Conservation (phyloP, 2,113 vertebrate species). For the Sapajus apella region DNA sequence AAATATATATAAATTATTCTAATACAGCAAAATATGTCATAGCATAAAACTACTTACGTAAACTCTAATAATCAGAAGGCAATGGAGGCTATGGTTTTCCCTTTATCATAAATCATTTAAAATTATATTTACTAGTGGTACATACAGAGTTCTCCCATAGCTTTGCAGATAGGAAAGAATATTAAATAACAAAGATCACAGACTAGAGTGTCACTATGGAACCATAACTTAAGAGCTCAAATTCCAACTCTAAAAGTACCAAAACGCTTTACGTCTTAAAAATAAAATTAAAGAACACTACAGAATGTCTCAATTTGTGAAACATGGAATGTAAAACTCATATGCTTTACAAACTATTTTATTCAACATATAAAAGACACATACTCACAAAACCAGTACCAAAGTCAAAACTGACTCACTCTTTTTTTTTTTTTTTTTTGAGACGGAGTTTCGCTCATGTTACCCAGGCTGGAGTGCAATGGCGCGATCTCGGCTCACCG, state of each 20-base stretch:
- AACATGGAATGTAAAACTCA: slow-evolving; percentile 22
- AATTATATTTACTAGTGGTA: slow-evolving; percentile 21
- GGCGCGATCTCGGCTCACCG: too few relatives aligned
- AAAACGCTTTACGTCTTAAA: slow-evolving; percentile 33
- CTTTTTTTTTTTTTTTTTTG: too few relatives aligned
- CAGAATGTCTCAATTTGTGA: slow-evolving; percentile 13
- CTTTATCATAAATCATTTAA: slow-evolving; percentile 6
- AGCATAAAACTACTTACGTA: slow-evolving; percentile 20
- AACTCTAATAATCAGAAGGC: slow-evolving; percentile 39
- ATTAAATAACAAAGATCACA: slow-evolving; percentile 54
- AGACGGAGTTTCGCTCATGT: too few relatives aligned
- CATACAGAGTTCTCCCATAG: slow-evolving; percentile 34
- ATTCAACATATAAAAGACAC: not conserved
- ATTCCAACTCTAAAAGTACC: slow-evolving; percentile 16
- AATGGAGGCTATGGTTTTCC: not conserved
- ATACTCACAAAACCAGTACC: slow-evolving; percentile 2
- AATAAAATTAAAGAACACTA: not conserved
- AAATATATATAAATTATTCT: slow-evolving; percentile 26
- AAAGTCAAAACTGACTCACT: not conserved
- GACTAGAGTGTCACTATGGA: not conserved
- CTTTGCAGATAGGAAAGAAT: slow-evolving; percentile 42
- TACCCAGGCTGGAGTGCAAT: too few relatives aligned
- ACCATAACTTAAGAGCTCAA: slow-evolving; percentile 28
- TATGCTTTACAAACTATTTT: slow-evolving; percentile 23
- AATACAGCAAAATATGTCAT: slow-evolving; percentile 28